Evolutionary conservation across 2,888 invertebrate genomes (phyloP), one percentile per base, ranked within the genome.

Genomic region (Pocota personata): DNA sequence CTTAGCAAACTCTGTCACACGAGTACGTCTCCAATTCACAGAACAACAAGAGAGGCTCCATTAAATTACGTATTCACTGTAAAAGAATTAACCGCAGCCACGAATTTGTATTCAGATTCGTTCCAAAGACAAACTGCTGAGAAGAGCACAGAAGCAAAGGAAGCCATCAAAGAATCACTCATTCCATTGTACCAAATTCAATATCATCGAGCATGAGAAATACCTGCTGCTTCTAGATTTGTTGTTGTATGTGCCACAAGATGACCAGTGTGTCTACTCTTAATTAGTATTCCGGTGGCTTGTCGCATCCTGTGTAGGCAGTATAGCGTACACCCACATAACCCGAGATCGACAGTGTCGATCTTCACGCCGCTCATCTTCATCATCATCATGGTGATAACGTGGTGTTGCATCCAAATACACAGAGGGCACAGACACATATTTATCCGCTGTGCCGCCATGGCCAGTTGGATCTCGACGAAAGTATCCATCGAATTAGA

Each of bases 331-430:
- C 86, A 82, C 86, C 76, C 82, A 86, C 82, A 82, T 86, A 86
- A 66, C 21, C 84, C 43, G 48, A 86, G 82, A 86, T 86, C 86
- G 82, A 86, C 86, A 82, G 76, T 82, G 86, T 82, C 82, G 82
- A 86, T 86, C 86, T 86, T 86, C 67, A 72, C 48, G 82, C 82
- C 76, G 82, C 86, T 82, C 82, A 82, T 86, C 86, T 72, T 86
- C 76, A 72, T 86, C 82, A 86, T 86, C 76, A 76, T 76, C 69
- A 62, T 80, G 27, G 66, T 71, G 80, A 76, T 86, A 86, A 71
- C 71, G 86, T 82, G 82, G 84, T 86, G 86, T 86, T 86, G 86
- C 86, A 86, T 86, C 86, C 71, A 82, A 86, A 82, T 86, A 67
- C 6, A n/a, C n/a, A n/a, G n/a, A n/a, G n/a, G n/a, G n/a, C n/a